These are phyloP conservation scores for Marisa cornuarietis DNA, from an alignment of 1,140 invertebrate species.

Conservation along the genomic window DNA sequence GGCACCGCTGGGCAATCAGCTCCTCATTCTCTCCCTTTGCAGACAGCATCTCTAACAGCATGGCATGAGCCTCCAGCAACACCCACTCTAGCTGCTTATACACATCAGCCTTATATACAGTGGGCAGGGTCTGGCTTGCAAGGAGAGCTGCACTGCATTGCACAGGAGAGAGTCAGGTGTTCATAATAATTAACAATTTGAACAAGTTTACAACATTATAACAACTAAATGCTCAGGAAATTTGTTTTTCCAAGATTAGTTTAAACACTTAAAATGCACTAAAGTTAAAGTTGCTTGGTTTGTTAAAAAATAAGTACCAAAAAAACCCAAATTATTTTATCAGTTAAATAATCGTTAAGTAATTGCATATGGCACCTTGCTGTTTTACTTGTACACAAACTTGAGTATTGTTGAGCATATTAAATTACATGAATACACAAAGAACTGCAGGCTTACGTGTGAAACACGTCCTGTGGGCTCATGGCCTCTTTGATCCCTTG, in stretches of 20 bases:
- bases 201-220: too few relatives aligned
- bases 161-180: not conserved
- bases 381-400: too few relatives aligned
- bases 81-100: slow-evolving; percentile 65
- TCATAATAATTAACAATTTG: too few relatives aligned
- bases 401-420: too few relatives aligned
- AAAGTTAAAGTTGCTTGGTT: too few relatives aligned
- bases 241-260: too few relatives aligned
- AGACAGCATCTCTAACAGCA: slow-evolving; percentile 49
- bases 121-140: slow-evolving; percentile 54
- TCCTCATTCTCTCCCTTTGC: slow-evolving; percentile 36
- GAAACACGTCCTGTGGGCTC: slow-evolving; percentile 57
- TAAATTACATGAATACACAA: slow-evolving; percentile 1
- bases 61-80: slow-evolving; percentile 58
- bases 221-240: too few relatives aligned
- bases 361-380: too few relatives aligned
- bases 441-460: slow-evolving; percentile 48
- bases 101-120: slow-evolving; percentile 53
- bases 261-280: too few relatives aligned
- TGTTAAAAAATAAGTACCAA: not conserved
- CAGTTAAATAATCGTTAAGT: too few relatives aligned
- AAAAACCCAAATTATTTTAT: not conserved
- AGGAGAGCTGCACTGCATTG: slow-evolving; percentile 55
- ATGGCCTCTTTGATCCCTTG: slow-evolving; percentile 55
- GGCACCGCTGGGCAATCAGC: slow-evolving; percentile 57